Conservation (phyloP, 2,888 invertebrate genomes). For the Lathronympha strigana region DNA sequence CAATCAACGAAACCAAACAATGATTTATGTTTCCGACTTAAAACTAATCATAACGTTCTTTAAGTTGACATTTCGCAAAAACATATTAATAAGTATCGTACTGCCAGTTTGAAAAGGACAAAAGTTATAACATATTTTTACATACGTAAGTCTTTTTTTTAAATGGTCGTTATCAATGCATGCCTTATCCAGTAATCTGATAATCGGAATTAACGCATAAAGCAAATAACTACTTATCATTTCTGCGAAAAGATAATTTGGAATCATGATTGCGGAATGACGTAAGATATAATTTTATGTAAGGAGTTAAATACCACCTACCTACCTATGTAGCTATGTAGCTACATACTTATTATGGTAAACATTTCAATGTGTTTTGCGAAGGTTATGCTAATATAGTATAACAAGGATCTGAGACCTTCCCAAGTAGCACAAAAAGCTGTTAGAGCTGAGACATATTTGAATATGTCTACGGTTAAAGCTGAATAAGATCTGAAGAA, state of each 20-base stretch:
- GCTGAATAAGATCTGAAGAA: too few relatives aligned
- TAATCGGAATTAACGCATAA: not conserved
- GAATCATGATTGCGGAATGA: not conserved
- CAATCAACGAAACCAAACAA: too few relatives aligned
- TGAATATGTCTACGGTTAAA: too few relatives aligned
- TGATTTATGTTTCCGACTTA: not conserved
- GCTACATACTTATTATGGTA: too few relatives aligned
- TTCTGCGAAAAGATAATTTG: not conserved
- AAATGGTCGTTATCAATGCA: not conserved
- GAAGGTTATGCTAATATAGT: too few relatives aligned
- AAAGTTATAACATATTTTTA: not conserved
- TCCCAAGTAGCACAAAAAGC: too few relatives aligned
- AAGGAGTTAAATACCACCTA: not conserved
- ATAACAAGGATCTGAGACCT: too few relatives aligned
- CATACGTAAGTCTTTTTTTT: not conserved
- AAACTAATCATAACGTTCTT: not conserved
- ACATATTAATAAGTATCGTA: not conserved
- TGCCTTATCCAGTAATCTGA: not conserved
- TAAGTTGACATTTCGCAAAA: not conserved
- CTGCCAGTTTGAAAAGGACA: not conserved
- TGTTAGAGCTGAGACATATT: too few relatives aligned
- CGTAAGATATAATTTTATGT: not conserved
- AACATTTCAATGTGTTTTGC: too few relatives aligned
- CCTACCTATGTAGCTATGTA: too few relatives aligned
- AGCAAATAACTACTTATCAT: not conserved